phyloP scores from a whole-genome alignment of 2,888 invertebrate species.

The Teleiodes luculella region DNA sequence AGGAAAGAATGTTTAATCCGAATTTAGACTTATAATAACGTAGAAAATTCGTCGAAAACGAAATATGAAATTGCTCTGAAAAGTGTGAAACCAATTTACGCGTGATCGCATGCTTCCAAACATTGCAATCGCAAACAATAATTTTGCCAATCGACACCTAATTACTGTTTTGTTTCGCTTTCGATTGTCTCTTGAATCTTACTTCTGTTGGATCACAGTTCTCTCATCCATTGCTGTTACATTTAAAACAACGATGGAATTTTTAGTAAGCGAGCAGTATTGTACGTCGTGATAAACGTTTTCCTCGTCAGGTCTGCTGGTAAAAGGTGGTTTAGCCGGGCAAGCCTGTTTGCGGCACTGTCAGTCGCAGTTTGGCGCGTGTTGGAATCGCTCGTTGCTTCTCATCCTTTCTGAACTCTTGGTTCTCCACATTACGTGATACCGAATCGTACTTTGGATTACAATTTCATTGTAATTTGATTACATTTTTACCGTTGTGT shows the following conservation, averaged over 20 bases:
- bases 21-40: not conserved
- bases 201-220: not conserved
- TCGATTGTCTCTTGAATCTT: constrained; percentile 2
- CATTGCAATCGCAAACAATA: constrained; percentile 8
- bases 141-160: constrained; percentile 17
- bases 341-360: constrained; percentile 11
- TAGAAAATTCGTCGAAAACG: not conserved
- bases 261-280: not conserved
- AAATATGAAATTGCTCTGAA: constrained; percentile 4
- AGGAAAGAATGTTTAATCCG: not conserved
- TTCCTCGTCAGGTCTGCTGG: constrained; percentile 1
- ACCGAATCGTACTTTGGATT: constrained; percentile 33
- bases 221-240: not conserved
- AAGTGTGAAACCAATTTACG: constrained; percentile 8
- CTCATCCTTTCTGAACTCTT: constrained; percentile 20
- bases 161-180: constrained; percentile 11
- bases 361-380: constrained; percentile 63
- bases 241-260: not conserved
- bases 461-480: constrained; percentile 16
- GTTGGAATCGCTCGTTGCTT: constrained; percentile 35
- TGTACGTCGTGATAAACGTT: constrained; percentile 3
- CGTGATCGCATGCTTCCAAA: constrained; percentile 9
- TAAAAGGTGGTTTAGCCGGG: constrained; percentile 3
- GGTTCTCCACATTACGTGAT: constrained; percentile 22
- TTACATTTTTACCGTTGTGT: constrained; percentile 26